Evolutionary conservation across 2,888 invertebrate species (phyloP).

Genomic region (Hololepta plana): DNA sequence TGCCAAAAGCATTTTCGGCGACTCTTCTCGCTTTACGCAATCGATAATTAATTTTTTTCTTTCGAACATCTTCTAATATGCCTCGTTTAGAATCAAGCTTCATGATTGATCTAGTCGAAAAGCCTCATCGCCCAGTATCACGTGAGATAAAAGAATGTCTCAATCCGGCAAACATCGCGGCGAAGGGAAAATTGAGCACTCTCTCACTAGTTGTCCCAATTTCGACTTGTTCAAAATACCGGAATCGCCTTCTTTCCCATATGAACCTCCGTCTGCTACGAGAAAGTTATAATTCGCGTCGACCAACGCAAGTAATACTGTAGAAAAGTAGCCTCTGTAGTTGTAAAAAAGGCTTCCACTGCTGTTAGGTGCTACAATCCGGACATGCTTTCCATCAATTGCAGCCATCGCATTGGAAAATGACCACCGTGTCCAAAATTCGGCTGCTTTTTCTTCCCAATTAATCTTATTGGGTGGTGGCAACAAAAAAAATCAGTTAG

Average conservation of each 20-base stretch:
- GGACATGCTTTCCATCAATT: constrained; percentile 10
- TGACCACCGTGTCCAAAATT: constrained; percentile 7
- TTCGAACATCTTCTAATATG: constrained; percentile 5
- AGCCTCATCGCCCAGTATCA: constrained; percentile 7
- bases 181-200: constrained; percentile 6
- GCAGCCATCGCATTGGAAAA: constrained; percentile 10
- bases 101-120: constrained; percentile 6
- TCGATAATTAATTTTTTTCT: constrained; percentile 7
- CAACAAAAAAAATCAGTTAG: not conserved
- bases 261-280: constrained; percentile 8
- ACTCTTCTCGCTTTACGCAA: constrained; percentile 8
- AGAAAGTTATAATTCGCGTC: constrained; percentile 10
- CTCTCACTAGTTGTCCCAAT: constrained; percentile 7
- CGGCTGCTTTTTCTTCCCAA: not conserved
- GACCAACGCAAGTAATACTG: constrained; percentile 9
- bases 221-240: constrained; percentile 7
- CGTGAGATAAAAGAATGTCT: constrained; percentile 5
- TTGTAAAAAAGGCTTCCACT: constrained; percentile 9
- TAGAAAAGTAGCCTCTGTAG: constrained; percentile 10
- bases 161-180: constrained; percentile 5
- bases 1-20: constrained; percentile 9
- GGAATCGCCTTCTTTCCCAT: constrained; percentile 11
- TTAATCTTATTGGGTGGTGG: not conserved
- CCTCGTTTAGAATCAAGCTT: constrained; percentile 6
- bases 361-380: constrained; percentile 7